Conservation (phyloP, 2,113 vertebrate genomes). For the Hemibagrus wyckioides region DNA sequence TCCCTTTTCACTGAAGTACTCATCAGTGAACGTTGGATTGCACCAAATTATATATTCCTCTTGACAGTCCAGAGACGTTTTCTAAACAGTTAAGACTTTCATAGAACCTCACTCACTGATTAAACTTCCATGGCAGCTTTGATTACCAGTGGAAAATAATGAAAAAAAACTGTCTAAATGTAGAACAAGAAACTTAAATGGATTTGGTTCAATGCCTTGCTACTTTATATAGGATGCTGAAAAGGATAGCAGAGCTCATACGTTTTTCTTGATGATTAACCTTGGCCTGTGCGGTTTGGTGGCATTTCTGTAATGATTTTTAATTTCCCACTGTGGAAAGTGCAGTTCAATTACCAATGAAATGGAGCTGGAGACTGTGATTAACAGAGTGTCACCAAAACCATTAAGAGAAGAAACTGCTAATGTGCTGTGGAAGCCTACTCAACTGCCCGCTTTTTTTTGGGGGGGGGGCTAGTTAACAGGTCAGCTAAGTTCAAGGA, state of each 20-base stretch:
- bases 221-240: not conserved
- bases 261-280: slow-evolving; percentile 28
- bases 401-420: slow-evolving; percentile 28
- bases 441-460: slow-evolving; percentile 7
- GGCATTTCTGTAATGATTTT: slow-evolving; percentile 44
- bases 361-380: slow-evolving; percentile 38
- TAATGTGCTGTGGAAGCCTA: slow-evolving; percentile 20
- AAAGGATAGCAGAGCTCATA: not conserved
- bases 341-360: slow-evolving; percentile 46
- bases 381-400: slow-evolving; percentile 42
- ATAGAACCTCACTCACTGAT: not conserved
- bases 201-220: not conserved
- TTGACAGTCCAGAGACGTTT: not conserved
- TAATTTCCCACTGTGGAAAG: slow-evolving; percentile 33
- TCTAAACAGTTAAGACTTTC: slow-evolving; percentile 19
- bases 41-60: slow-evolving; percentile 15
- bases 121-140: slow-evolving; percentile 6
- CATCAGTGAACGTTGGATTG: not conserved
- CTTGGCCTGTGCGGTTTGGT: slow-evolving; percentile 17
- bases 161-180: slow-evolving; percentile 6
- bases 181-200: not conserved
- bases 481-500: slow-evolving; percentile 17
- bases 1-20: not conserved
- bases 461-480: not conserved
- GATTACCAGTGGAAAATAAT: slow-evolving; percentile 20